Conservation (phyloP, 1,140 invertebrate genomes). For the Adoxophyes honmai region DNA sequence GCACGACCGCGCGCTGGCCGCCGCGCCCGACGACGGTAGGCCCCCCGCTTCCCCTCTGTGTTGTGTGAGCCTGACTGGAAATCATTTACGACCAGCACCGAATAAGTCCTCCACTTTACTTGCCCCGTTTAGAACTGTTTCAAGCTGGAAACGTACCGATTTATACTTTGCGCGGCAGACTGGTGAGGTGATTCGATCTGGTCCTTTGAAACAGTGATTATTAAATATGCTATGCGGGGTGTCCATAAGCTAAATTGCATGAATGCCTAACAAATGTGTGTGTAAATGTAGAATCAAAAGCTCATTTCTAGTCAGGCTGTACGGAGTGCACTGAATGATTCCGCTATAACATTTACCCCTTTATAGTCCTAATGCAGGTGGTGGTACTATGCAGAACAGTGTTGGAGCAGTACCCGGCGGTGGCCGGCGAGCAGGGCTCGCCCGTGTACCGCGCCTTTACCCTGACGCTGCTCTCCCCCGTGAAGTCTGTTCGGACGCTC, state of each 20-base stretch:
- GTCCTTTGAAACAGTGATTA: too few relatives aligned
- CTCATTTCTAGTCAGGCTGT: too few relatives aligned
- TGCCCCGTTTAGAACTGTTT: too few relatives aligned
- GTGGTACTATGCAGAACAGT: constrained; percentile 66
- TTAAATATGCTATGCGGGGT: too few relatives aligned
- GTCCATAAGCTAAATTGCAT: too few relatives aligned
- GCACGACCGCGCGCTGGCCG: constrained; percentile 87
- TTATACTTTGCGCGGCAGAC: too few relatives aligned
- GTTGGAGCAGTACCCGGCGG: constrained; percentile 58
- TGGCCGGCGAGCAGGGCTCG: constrained; percentile 50
- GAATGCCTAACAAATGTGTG: too few relatives aligned
- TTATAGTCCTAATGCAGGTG: constrained; percentile 73
- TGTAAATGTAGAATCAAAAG: too few relatives aligned
- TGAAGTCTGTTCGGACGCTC: constrained; percentile 39
- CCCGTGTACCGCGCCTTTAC: constrained; percentile 56
- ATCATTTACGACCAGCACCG: too few relatives aligned
- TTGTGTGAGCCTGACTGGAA: not conserved
- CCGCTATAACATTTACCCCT: constrained; percentile 72
- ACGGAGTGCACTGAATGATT: constrained; percentile 19
- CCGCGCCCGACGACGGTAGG: constrained; percentile 82
- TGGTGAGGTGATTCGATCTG: too few relatives aligned
- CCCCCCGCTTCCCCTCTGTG: not conserved
- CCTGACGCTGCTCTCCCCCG: constrained; percentile 46
- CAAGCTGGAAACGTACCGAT: too few relatives aligned
- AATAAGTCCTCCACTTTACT: too few relatives aligned